Conservation (phyloP, 2,888 invertebrate species). For the Ormyrus labotus region DNA sequence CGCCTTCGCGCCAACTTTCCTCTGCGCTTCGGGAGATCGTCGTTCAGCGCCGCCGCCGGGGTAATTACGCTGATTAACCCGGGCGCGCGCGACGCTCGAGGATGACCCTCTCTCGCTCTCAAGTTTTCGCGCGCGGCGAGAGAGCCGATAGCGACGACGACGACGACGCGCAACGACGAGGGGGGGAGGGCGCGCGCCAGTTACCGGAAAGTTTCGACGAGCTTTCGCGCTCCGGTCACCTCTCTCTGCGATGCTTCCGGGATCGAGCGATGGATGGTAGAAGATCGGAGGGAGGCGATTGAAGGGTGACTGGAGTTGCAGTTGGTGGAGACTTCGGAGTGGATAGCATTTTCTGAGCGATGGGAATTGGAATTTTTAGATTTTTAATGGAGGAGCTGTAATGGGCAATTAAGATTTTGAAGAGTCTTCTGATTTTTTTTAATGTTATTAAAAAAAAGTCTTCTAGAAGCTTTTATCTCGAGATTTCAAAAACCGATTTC, state of each 20-base stretch:
- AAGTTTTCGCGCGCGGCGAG: slow-evolving; percentile 28
- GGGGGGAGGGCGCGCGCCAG: not conserved
- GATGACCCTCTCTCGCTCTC: slow-evolving; percentile 2
- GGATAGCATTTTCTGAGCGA: no score
- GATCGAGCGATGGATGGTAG: not conserved
- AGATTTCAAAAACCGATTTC: no score
- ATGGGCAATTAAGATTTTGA: no score
- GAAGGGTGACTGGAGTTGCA: no score
- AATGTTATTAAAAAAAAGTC: no score
- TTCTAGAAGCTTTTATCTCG: no score
- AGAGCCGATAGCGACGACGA: not conserved
- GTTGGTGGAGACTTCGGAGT: no score
- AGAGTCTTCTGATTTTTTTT: no score
- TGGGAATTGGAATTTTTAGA: no score
- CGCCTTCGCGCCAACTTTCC: slow-evolving; percentile 14
- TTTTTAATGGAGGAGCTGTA: no score
- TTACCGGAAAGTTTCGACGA: not conserved
- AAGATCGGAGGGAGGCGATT: not conserved
- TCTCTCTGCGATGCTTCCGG: no score
- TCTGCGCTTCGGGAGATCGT: not conserved
- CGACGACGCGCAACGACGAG: not conserved
- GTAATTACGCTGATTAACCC: slow-evolving; percentile 47
- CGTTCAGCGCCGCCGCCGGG: not conserved
- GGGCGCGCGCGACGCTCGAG: not conserved
- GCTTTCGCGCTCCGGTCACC: no score